A percentile compares a stretch with the other conserved stretches of the same genome.
Evolutionary conservation across 2,797 vertebrate genomes (phyloP).

Genomic region (Lepus oiostolus): DNA sequence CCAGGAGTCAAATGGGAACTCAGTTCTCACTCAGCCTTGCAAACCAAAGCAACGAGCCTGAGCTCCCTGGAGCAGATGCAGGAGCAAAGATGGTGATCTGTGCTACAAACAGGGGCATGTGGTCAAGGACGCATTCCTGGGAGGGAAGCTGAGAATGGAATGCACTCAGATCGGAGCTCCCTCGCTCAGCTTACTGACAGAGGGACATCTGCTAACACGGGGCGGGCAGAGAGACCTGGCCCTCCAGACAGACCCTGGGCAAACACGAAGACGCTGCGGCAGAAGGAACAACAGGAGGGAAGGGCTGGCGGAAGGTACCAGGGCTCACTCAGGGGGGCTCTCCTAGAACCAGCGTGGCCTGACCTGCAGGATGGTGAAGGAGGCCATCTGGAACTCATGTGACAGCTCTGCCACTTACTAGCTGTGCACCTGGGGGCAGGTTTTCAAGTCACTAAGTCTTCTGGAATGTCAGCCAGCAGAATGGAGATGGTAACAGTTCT

Average conservation of each 20-base stretch:
- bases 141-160: neutral
- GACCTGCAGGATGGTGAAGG: neutral
- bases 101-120: rapidly evolving
- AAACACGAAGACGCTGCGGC: neutral
- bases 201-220: neutral
- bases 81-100: neutral
- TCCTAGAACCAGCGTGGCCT: neutral
- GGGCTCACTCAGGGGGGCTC: neutral
- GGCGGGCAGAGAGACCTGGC: neutral
- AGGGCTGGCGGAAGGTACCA: too few relatives aligned
- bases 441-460: neutral
- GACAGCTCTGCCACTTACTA: neutral
- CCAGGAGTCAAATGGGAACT: neutral
- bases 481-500: neutral
- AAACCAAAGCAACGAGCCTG: neutral
- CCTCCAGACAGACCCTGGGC: neutral
- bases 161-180: neutral
- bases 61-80: neutral
- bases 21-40: neutral
- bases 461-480: neutral
- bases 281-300: neutral
- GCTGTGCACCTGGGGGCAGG: neutral
- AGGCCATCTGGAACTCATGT: neutral
- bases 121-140: neutral
- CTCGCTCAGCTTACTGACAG: neutral